phyloP scores from a whole-genome alignment of 2,797 vertebrate species.

The Sardinella longiceps region DNA sequence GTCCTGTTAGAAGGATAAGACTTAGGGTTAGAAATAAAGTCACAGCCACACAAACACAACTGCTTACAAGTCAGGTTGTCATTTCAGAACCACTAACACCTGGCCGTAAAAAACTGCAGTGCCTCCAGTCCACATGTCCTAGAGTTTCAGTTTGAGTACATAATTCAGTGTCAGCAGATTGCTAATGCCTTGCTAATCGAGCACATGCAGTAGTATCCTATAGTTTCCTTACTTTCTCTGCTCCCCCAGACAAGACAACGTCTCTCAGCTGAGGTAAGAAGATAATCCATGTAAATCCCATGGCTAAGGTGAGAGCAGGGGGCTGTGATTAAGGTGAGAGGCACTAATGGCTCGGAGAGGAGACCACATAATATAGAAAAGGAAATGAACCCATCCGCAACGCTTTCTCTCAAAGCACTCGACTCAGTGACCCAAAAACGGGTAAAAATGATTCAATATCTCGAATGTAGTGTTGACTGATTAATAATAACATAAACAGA shows the following conservation, averaged over 20 bases:
- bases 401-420: neutral
- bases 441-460: neutral
- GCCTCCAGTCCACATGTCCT: neutral
- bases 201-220: too few species aligned
- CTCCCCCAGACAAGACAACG: neutral
- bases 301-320: neutral
- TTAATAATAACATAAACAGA: neutral
- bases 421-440: neutral
- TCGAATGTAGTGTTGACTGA: neutral
- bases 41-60: neutral
- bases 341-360: neutral
- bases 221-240: neutral
- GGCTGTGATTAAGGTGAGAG: slow-evolving; percentile 2
- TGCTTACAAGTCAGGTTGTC: neutral
- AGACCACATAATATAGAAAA: neutral
- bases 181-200: neutral
- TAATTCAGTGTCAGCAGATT: neutral
- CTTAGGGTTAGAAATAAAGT: too few species aligned
- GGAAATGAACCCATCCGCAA: neutral
- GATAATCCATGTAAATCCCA: slow-evolving; percentile 3
- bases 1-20: too few species aligned
- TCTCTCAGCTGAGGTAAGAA: neutral
- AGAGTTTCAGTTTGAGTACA: neutral
- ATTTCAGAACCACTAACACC: neutral
- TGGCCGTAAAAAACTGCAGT: neutral